Evolutionary conservation across 1,140 invertebrate genomes (phyloP).

Genomic region (Hypsibius dujardini): DNA sequence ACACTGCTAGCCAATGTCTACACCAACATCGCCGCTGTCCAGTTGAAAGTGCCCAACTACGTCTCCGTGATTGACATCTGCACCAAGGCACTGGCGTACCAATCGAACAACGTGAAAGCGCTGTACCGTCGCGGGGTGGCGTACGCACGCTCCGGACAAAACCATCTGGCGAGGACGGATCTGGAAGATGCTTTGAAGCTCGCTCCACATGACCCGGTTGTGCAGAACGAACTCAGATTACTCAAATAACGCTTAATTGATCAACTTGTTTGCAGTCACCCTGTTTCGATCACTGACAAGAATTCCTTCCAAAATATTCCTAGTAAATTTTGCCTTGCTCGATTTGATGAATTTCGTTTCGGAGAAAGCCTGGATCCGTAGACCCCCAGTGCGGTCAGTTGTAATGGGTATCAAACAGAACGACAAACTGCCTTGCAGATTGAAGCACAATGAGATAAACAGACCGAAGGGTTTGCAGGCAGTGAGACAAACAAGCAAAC

Average conservation of each 20-base stretch:
- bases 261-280: no score
- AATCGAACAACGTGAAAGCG: slow-evolving; percentile 1
- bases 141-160: neutral
- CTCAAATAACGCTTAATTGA: neutral
- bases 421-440: no score
- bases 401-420: no score
- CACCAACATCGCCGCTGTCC: neutral
- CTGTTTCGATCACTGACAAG: no score
- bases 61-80: neutral
- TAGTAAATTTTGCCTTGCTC: no score
- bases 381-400: no score
- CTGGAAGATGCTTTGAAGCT: neutral
- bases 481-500: no score
- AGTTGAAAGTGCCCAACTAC: neutral
- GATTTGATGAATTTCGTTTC: no score
- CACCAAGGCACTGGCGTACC: neutral
- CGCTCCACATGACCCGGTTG: neutral
- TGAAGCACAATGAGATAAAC: no score
- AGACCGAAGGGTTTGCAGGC: no score
- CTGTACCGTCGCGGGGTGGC: neutral
- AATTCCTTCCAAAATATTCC: no score
- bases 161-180: neutral
- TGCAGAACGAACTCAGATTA: neutral
- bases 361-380: no score
- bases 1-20: neutral